Base-by-base conservation (phyloP, 2,113 vertebrate species). In the Sprattus sprattus region DNA sequence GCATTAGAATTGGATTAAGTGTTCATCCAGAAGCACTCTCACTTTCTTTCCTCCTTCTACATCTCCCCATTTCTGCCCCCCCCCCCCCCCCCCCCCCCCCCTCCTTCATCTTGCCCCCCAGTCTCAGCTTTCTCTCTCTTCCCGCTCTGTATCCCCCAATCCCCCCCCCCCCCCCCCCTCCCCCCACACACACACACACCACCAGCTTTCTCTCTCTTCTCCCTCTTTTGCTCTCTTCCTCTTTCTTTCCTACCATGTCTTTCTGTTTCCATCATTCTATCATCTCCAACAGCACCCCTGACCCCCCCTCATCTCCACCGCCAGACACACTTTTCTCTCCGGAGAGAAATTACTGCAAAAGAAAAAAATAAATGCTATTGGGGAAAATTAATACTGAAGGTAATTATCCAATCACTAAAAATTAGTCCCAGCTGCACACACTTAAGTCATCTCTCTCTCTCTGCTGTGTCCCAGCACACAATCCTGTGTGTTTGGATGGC, bases 351-450 rank as follows among this genome's bases (percentile, higher is more conserved):
- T 20, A 22, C 18, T 57, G 52, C 4, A 54, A 81, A 54, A 78
- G 52, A 28, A 54, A 22, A 57, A 81, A 57, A 78, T 46, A 28
- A 54, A 87, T 8, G 46, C 78, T 87, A 83, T 87, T 81, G 84
- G 83, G 28, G 81, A 39, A 86, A 83, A 86, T 90, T 83, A 87
- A 85, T 25, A 82, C 84, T 81, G 85, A 85, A 84, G 71, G 84
- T 83, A 85, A 90, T 90, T 89, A 88, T 83, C 75, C 82, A 52
- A 90, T 87, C 82, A 78, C 86, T 83, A 86, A 86, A 85, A 88
- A 82, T 45, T 57, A 81, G 84, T 86, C 85, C 83, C 88, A 90
- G 86, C 89, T 90, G 89, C 86, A 90, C 85, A 87, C 86, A 86
- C 86, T 87, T 90, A 83, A 82, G 82, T 78, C 28, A 86, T 81